Evolutionary conservation across 2,113 vertebrate species (phyloP), one percentile per base, ranked within the genome.

Genomic region (Hyla sarda): DNA sequence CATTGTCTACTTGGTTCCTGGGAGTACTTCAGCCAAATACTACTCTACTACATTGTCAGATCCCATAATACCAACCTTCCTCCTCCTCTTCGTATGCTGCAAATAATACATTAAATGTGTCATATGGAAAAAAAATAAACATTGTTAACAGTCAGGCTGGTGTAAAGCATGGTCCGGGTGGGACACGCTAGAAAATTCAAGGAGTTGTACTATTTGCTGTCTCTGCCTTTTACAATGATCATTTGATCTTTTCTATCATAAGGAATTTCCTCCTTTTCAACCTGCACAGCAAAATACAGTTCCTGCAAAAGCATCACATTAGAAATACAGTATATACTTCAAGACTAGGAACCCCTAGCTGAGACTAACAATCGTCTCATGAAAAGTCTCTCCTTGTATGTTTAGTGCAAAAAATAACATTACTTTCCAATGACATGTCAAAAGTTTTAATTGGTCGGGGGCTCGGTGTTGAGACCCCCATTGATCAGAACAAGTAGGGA

Each of bases 251-350:
- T 17, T 75, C 47, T 56, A 78, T 78, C 48, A 28, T 23, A 16
- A 78, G 75, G 48, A 52, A 56, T 56, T 78, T 78, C 75, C 75
- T 54, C 16, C 30, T 5, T 78, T 56, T 69, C 65, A 21, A 21
- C 65, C 32, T 21, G 30, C 30, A 19, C 65, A 69, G 65, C 65
- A 69, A 69, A 34, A 69, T 21, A 34, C 65, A 34, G 65, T 69
- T 69, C 65, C 65, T 69, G 65, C 21, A 32, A 69, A 34, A 62
- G 56, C 56, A n/a, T 8, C 41, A 41, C 8, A 5, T 41, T 8
- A 41, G 41, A 41, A 41, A 3, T 41, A n/a, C n/a, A n/a, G n/a
- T n/a, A n/a, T n/a, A n/a, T n/a, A n/a, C n/a, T n/a, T n/a, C n/a
- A n/a, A n/a, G 2, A 21, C 7, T 56, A 56, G 2, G n/a, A n/a